Conservation (phyloP, 2,888 invertebrate genomes). For the Bombylius major region DNA sequence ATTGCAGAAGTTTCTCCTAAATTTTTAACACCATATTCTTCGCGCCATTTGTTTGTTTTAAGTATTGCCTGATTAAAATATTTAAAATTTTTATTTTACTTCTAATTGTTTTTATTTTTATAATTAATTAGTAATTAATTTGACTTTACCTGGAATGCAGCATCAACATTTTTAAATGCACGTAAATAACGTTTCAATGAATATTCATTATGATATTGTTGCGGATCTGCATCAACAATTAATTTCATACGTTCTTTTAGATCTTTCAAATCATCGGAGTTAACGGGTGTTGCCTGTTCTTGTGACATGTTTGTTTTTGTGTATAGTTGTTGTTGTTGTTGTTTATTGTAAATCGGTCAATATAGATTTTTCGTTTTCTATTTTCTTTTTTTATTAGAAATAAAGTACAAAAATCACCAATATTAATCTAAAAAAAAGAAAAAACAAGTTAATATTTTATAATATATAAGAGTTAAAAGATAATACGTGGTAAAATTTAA, state of each 20-base stretch:
- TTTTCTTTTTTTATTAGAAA: no score
- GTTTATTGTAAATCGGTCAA: no score
- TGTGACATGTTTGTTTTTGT: constrained; percentile 23
- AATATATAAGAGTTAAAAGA: no score
- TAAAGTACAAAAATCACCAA: no score
- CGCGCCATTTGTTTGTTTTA: constrained; percentile 70
- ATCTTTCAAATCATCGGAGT: constrained; percentile 50
- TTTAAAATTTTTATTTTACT: neutral
- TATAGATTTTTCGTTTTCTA: no score
- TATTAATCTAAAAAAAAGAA: no score
- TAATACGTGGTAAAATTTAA: no score
- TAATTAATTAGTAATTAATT: neutral
- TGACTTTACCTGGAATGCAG: constrained; percentile 53
- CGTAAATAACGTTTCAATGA: constrained; percentile 56
- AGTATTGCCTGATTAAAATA: constrained; percentile 49
- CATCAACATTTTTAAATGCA: constrained; percentile 61
- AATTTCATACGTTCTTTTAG: constrained; percentile 58
- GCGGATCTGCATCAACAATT: constrained; percentile 58
- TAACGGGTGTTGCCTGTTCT: constrained; percentile 39
- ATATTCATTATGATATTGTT: constrained; percentile 62
- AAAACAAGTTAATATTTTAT: no score
- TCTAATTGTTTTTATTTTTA: no score
- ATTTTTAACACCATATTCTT: constrained; percentile 53
- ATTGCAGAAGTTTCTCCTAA: constrained; percentile 41
- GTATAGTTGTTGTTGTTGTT: no score